These are phyloP conservation scores for Eptesicus fuscus DNA, from an alignment of 2,113 vertebrate genomes.

Conservation along the genomic window DNA sequence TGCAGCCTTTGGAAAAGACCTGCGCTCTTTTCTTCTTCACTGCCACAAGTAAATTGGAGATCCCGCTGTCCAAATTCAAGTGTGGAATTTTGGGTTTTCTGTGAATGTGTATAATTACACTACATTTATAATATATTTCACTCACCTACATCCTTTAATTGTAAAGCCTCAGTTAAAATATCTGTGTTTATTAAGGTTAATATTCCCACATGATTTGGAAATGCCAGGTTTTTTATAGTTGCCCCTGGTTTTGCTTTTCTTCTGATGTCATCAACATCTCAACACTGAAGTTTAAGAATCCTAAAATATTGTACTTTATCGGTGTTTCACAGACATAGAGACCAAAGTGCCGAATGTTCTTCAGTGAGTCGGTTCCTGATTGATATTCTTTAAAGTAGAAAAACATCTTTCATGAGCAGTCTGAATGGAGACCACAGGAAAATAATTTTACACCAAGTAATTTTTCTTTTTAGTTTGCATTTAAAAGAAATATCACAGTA, in stretches of 20 bases:
- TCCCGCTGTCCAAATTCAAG: background rate
- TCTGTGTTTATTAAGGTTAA: slow-evolving; percentile 44
- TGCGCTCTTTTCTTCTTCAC: background rate
- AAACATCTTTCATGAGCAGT: slow-evolving; percentile 24
- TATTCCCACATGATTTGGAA: slow-evolving; percentile 37
- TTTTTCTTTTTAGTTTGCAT: slow-evolving; percentile 45
- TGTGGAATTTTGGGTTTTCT: background rate
- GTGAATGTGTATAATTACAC: background rate
- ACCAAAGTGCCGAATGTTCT: slow-evolving; percentile 28
- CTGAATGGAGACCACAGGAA: slow-evolving; percentile 29
- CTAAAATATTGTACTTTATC: slow-evolving; percentile 36
- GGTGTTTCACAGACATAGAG: slow-evolving; percentile 5
- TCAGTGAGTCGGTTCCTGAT: background rate
- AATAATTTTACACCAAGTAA: slow-evolving; percentile 30
- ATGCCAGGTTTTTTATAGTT: slow-evolving; percentile 27
- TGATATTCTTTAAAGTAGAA: slow-evolving; percentile 20
- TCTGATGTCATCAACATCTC: slow-evolving; percentile 20
- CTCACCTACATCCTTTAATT: background rate
- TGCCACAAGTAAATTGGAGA: background rate
- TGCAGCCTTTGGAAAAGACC: background rate
- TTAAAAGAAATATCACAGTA: background rate
- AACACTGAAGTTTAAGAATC: slow-evolving; percentile 21
- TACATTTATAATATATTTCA: slow-evolving; percentile 20
- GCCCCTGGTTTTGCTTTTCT: slow-evolving; percentile 32
- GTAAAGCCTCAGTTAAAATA: slow-evolving; percentile 53